phyloP scores from a whole-genome alignment of 2,888 invertebrate species.

The Iphiclides podalirius region DNA sequence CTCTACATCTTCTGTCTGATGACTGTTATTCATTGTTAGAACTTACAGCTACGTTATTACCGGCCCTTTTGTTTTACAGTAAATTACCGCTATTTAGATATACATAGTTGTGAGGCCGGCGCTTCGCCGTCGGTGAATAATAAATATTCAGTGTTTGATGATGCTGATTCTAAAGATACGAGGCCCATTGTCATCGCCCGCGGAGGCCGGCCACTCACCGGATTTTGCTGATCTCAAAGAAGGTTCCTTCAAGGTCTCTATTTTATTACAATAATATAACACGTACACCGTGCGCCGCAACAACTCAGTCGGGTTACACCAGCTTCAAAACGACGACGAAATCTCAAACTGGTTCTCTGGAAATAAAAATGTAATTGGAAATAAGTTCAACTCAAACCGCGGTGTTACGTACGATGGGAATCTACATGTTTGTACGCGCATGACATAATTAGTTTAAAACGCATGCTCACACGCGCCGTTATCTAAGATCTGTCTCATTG shows the following conservation, averaged over 20 bases:
- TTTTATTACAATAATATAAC: conserved; percentile 59
- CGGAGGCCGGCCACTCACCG: conserved; percentile 31
- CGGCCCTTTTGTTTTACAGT: conserved; percentile 30
- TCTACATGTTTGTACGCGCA: neutral
- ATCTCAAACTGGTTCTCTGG: neutral
- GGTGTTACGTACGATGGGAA: neutral
- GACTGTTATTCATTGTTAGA: conserved; percentile 22
- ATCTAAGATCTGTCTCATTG: neutral
- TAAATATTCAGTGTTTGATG: conserved; percentile 42
- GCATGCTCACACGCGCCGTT: neutral
- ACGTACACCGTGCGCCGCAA: conserved; percentile 35
- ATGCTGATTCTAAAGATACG: conserved; percentile 34
- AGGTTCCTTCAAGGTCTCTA: conserved; percentile 42
- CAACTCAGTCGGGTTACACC: no score
- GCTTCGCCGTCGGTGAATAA: conserved; percentile 30
- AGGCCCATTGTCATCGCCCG: conserved; percentile 27
- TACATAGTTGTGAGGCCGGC: conserved; percentile 27
- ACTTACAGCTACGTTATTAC: conserved; percentile 21
- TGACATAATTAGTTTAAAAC: neutral
- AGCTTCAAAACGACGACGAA: neutral
- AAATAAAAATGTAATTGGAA: neutral
- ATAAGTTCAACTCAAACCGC: neutral
- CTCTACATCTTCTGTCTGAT: conserved; percentile 19
- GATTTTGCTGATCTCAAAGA: conserved; percentile 34
- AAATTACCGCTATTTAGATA: conserved; percentile 31